Evolutionary conservation across 2,113 vertebrate species (phyloP), one percentile per base, ranked within the genome.

Genomic region (Antennarius striatus): DNA sequence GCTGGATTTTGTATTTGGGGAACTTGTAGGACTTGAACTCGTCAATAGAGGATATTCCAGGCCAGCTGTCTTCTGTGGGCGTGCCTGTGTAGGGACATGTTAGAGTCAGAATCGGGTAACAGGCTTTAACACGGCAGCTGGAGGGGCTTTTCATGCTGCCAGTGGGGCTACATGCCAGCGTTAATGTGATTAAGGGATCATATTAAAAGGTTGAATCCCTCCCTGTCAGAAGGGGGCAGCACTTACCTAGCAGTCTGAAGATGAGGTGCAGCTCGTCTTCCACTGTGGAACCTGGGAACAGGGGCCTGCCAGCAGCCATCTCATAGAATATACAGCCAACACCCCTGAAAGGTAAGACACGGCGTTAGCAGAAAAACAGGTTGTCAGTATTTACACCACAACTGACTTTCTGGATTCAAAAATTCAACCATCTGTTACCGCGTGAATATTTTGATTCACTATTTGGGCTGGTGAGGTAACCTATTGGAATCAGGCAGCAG

Each of bases 301-400:
- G 94, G 76, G 96, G 96, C 81, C 96, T 95, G 91, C 96, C 96
- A 49, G 96, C 96, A 63, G 96, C 95, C 96, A 98, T 96, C 93
- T 98, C 96, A 70, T 96, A 98, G 92, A 98, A 98, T 87, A 98
- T 98, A 84, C 96, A 98, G 78, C 96, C 96, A 8, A 98, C 95
- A 4, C 96, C 96, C 96, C 96, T 98, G 53, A 59, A 6, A 65
- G 70, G 59, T 65, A 56, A 66, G 46, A 75, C 61, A 53, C 30
- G 56, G 40, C 64, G 2, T 30, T 29, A 54, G 13, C 22, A 40
- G 58, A 40, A 49, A 17, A 28, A 69, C 52, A 75, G 45, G 32
- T 72, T 9, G 6, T 28, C 45, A 46, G 14, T 11, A n/a, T 40
- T 57, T 5, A n/a, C 1, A 47, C 28, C 1, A 13, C 9, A 28